These are phyloP conservation scores for Carassius carassius DNA, from an alignment of 2,113 vertebrate genomes.

Conservation along the genomic window DNA sequence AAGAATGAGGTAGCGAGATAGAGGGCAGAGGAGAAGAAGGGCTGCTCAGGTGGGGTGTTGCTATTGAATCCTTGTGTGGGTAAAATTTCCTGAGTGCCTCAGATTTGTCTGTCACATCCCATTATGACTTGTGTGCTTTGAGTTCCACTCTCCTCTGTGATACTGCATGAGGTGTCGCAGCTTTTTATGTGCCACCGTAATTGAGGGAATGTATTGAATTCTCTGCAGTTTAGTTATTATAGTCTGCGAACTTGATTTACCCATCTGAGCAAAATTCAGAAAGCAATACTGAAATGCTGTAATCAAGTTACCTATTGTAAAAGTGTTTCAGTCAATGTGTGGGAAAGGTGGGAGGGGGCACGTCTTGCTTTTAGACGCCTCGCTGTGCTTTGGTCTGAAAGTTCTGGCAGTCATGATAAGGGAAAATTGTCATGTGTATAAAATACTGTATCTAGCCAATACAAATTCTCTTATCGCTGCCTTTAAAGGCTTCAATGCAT, in stretches of 20 bases:
- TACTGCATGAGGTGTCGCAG: constrained; percentile 59
- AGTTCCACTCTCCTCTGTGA: constrained; percentile 62
- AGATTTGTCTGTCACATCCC: constrained; percentile 73
- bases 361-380: not conserved
- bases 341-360: not conserved
- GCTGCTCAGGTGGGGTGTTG: constrained; percentile 51
- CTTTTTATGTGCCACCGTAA: constrained; percentile 59
- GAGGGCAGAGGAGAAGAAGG: constrained; percentile 47
- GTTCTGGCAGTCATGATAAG: constrained; percentile 3
- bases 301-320: constrained; percentile 50
- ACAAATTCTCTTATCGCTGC: not conserved
- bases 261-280: constrained; percentile 57
- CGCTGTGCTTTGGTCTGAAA: constrained; percentile 13
- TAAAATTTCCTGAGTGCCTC: constrained; percentile 67
- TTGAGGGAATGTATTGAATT: constrained; percentile 58
- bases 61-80: constrained; percentile 70
- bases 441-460: not conserved
- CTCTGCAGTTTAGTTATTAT: constrained; percentile 57
- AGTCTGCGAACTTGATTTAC: constrained; percentile 57
- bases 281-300: constrained; percentile 40
- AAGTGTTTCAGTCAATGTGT: constrained; percentile 21
- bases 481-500: not conserved
- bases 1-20: constrained; percentile 19
- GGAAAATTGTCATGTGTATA: not conserved
- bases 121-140: constrained; percentile 63